These are phyloP conservation scores for Pipistrellus nathusii DNA, from an alignment of 2,797 vertebrate species.

Conservation along the genomic window DNA sequence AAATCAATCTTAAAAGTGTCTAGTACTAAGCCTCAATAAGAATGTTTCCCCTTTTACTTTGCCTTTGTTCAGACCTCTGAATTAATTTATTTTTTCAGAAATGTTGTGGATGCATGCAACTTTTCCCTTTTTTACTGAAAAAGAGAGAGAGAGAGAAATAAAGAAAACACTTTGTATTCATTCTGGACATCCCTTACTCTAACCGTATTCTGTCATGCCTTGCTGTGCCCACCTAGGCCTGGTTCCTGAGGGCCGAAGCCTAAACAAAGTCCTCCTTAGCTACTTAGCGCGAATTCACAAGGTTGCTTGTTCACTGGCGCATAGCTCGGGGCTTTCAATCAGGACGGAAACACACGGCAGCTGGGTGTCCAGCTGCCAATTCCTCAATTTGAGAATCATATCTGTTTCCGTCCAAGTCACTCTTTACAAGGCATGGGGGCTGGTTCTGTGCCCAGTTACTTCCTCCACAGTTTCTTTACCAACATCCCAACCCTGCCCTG, in stretches of 20 bases:
- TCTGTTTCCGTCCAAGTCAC: constrained; percentile 50
- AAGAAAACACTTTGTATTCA: neutral
- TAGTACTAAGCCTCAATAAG: neutral
- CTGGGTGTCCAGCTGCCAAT: constrained; percentile 23
- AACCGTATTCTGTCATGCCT: neutral
- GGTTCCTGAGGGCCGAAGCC: neutral
- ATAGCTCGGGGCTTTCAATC: neutral
- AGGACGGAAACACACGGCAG: constrained; percentile 47
- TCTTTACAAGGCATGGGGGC: neutral
- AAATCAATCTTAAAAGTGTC: constrained; percentile 59
- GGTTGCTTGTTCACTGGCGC: neutral
- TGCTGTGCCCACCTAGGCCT: constrained; percentile 20
- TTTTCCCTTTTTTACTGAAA: constrained; percentile 62
- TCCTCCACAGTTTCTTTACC: constrained; percentile 27
- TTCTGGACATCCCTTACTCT: neutral
- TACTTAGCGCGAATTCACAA: constrained; percentile 11
- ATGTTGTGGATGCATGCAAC: constrained; percentile 58
- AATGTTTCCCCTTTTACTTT: neutral
- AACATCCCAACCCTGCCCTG: neutral
- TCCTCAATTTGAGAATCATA: neutral
- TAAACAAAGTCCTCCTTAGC: neutral
- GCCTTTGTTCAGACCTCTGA: constrained; percentile 51
- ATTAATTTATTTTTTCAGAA: constrained; percentile 68
- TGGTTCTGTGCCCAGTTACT: constrained; percentile 2
- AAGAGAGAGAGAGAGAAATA: too few relatives aligned